Percentiles rank a stretch among this genome's conserved stretches.
phyloP scores from a whole-genome alignment of 1,140 invertebrate genomes.

The Drosophila melanogaster region DNA sequence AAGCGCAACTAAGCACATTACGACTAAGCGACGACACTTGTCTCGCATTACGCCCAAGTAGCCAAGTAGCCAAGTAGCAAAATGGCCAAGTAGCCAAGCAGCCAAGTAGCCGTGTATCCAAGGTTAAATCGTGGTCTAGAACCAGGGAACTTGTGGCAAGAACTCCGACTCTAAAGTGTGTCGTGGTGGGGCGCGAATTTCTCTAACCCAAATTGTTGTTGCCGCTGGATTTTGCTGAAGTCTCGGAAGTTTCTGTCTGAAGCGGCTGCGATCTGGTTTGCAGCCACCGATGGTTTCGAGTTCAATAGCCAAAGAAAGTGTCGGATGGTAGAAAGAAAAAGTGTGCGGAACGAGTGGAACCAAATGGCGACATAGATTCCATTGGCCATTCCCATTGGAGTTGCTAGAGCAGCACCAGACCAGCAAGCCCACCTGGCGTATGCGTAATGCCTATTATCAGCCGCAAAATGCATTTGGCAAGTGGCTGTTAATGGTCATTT shows the following conservation, averaged over 20 bases:
- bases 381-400: conserved; percentile 3
- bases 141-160: conserved; percentile 53
- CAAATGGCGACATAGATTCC: conserved; percentile 55
- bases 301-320: conserved; percentile 82
- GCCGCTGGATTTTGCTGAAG: conserved; percentile 26
- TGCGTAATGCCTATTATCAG: conserved; percentile 73
- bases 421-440: conserved; percentile 38
- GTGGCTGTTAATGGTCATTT: conserved; percentile 49
- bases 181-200: conserved; percentile 79
- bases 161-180: conserved; percentile 62
- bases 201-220: conserved; percentile 79
- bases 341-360: conserved; percentile 40
- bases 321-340: conserved; percentile 76
- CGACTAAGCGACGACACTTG: conserved; percentile 65
- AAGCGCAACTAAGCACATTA: conserved; percentile 82
- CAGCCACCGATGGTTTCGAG: conserved; percentile 68
- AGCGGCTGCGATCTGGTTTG: conserved; percentile 65
- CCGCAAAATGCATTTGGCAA: conserved; percentile 45
- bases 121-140: conserved; percentile 73
- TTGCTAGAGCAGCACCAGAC: background rate
- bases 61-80: background rate
- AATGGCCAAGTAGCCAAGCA: background rate
- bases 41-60: conserved; percentile 74
- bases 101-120: conserved; percentile 1
- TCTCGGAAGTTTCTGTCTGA: conserved; percentile 9